phyloP scores from a whole-genome alignment of 2,113 vertebrate species.

The Pelvicachromis taeniatus region DNA sequence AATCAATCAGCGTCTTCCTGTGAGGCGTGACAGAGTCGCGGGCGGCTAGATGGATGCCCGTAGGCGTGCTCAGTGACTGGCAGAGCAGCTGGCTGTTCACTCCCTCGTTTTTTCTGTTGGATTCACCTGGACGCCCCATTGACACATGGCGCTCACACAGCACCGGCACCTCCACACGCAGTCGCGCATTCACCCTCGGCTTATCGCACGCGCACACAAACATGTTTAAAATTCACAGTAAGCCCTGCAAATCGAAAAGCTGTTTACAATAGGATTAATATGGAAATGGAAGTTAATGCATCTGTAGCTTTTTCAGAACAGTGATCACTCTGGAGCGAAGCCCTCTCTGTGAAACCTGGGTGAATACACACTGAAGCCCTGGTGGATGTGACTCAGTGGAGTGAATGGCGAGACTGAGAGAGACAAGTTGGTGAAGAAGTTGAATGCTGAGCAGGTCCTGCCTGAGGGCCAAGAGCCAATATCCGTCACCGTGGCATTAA shows the following conservation, averaged over 20 bases:
- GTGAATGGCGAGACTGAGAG: constrained; percentile 11
- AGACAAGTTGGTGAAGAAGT: constrained; percentile 44
- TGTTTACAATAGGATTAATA: constrained; percentile 33
- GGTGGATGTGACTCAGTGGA: background rate
- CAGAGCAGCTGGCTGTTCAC: constrained; percentile 42
- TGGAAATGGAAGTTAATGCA: constrained; percentile 1
- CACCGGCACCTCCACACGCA: background rate
- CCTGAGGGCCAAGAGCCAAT: constrained; percentile 53
- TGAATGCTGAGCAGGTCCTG: constrained; percentile 47
- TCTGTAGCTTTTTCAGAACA: background rate
- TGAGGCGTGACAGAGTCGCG: constrained; percentile 41
- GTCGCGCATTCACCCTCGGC: background rate
- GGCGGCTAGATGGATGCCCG: constrained; percentile 56
- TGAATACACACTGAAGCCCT: background rate
- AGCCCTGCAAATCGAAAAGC: background rate
- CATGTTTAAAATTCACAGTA: constrained; percentile 22
- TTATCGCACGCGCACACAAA: background rate
- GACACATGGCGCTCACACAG: constrained; percentile 32
- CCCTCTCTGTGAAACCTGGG: background rate
- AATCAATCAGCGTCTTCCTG: constrained; percentile 58
- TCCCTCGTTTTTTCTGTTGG: constrained; percentile 21
- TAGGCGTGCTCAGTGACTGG: constrained; percentile 24
- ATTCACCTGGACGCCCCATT: constrained; percentile 44
- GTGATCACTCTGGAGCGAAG: background rate
- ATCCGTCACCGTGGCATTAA: constrained; percentile 68